These are phyloP conservation scores for Bombus affinis DNA, from an alignment of 1,140 invertebrate genomes.

Conservation along the genomic window DNA sequence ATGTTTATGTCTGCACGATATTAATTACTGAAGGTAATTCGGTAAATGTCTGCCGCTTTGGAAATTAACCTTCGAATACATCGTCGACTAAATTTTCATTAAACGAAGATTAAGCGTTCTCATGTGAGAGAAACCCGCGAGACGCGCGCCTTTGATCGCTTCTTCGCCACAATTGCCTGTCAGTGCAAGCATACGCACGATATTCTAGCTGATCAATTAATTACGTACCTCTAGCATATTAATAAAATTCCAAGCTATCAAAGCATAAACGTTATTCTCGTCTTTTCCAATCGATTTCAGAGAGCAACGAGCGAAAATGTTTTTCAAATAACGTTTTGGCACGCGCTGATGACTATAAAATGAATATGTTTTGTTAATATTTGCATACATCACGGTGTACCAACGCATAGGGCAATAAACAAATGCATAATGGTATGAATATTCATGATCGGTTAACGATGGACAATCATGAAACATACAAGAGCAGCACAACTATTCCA, in stretches of 20 bases:
- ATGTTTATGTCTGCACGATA: neutral
- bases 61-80: conserved; percentile 4
- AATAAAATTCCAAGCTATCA: conserved; percentile 2
- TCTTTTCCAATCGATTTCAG: neutral
- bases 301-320: neutral
- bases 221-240: conserved; percentile 7
- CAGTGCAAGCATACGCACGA: neutral
- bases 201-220: conserved; percentile 32
- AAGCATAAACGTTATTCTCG: neutral
- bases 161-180: conserved; percentile 39
- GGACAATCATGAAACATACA: conserved; percentile 60
- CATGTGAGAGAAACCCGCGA: neutral
- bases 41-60: neutral
- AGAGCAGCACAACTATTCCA: conserved; percentile 5
- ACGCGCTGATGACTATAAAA: conserved; percentile 50
- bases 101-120: conserved; percentile 32
- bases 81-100: conserved; percentile 11
- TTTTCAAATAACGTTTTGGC: neutral
- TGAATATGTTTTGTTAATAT: conserved; percentile 63
- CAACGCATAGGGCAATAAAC: conserved; percentile 40
- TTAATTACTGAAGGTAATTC: conserved; percentile 4
- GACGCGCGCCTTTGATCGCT: conserved; percentile 33
- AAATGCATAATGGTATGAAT: conserved; percentile 52
- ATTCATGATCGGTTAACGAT: conserved; percentile 55
- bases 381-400: conserved; percentile 57